phyloP scores from a whole-genome alignment of 1,140 invertebrate species.

The Idris sp. region DNA sequence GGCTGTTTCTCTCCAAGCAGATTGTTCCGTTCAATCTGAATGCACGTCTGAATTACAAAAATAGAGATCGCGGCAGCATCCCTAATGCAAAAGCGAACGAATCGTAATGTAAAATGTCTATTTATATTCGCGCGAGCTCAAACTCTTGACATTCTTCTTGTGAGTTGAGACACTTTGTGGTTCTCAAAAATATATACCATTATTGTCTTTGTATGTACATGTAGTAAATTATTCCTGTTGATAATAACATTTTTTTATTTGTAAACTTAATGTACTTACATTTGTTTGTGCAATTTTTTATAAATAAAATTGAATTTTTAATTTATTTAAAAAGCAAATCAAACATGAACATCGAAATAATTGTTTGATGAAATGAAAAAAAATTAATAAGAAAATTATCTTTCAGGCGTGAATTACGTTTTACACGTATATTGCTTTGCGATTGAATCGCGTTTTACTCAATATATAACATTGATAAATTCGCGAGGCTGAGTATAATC shows the following conservation, averaged over 20 bases:
- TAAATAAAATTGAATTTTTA: too few relatives aligned
- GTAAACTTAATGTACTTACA: too few relatives aligned
- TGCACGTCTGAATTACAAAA: slow-evolving; percentile 37
- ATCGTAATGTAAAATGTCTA: slow-evolving; percentile 48
- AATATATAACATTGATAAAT: slow-evolving; percentile 2
- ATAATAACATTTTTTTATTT: too few relatives aligned
- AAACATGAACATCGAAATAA: not conserved
- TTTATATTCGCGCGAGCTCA: slow-evolving; percentile 25
- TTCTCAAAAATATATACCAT: slow-evolving; percentile 30
- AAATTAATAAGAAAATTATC: too few relatives aligned
- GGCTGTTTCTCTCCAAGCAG: slow-evolving; percentile 11
- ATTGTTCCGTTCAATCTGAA: slow-evolving; percentile 31
- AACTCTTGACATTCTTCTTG: slow-evolving; percentile 40
- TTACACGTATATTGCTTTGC: not conserved
- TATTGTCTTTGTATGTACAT: too few relatives aligned
- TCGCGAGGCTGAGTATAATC: slow-evolving; percentile 3
- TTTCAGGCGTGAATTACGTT: not conserved
- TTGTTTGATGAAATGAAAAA: too few relatives aligned
- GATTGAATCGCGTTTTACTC: not conserved
- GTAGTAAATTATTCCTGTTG: too few relatives aligned
- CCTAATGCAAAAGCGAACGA: slow-evolving; percentile 48
- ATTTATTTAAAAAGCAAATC: too few relatives aligned
- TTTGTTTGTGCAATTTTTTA: too few relatives aligned
- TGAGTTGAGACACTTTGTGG: not conserved
- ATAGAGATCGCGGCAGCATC: slow-evolving; percentile 42